A percentile compares a stretch with the other conserved stretches of the same genome.
Evolutionary conservation across 2,888 invertebrate species (phyloP).

Genomic region (Tortricodes alternella): DNA sequence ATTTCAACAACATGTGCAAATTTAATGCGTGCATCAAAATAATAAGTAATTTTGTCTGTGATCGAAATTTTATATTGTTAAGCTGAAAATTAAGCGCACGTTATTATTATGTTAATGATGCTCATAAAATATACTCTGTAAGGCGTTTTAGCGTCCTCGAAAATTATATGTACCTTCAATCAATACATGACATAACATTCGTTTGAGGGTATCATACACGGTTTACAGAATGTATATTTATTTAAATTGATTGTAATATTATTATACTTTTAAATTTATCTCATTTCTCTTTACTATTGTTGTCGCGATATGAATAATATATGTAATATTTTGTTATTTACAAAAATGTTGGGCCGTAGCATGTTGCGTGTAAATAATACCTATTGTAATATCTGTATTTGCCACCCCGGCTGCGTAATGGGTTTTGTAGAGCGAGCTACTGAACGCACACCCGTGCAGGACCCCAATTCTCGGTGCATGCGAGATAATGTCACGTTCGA

Average conservation of each 20-base stretch:
- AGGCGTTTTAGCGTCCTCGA: constrained; percentile 1
- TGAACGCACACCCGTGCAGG: too few species aligned
- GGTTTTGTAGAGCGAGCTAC: too few species aligned
- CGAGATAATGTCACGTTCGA: too few species aligned
- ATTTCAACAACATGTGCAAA: constrained; percentile 72
- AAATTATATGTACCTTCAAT: too few species aligned
- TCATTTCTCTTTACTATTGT: constrained; percentile 38
- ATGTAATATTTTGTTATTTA: constrained; percentile 52
- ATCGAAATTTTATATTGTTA: constrained; percentile 80
- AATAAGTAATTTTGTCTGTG: constrained; percentile 79
- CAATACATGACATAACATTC: neutral
- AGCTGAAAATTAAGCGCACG: constrained; percentile 71
- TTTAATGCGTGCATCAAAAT: constrained; percentile 65
- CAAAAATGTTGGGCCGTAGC: constrained; percentile 60
- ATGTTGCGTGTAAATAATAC: constrained; percentile 60
- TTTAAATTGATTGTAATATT: constrained; percentile 22
- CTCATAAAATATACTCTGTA: constrained; percentile 56
- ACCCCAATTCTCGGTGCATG: too few species aligned
- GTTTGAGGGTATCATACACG: neutral
- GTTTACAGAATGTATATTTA: constrained; percentile 54
- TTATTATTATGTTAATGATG: constrained; percentile 42
- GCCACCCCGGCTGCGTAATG: too few species aligned
- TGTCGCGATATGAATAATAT: constrained; percentile 36
- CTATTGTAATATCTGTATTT: too few species aligned
- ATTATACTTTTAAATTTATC: constrained; percentile 41